Conservation (phyloP, 2,888 invertebrate species). For the Tupiocoris notatus region DNA sequence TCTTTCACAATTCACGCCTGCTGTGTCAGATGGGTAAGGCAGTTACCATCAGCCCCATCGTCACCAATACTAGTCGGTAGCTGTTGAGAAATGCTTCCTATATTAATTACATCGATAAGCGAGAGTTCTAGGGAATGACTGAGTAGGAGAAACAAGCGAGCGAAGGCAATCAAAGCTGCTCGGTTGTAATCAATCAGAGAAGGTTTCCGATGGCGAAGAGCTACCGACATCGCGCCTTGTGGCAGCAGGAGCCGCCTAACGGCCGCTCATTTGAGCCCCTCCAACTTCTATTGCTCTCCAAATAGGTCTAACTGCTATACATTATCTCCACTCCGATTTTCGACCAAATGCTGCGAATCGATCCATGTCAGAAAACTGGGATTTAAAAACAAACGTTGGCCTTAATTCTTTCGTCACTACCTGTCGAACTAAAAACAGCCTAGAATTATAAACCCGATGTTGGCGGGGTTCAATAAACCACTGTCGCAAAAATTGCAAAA, state of each 20-base stretch:
- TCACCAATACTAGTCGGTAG: too few species aligned
- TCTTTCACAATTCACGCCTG: too few species aligned
- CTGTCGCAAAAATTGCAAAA: too few species aligned
- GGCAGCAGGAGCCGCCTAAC: not conserved
- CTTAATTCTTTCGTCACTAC: too few species aligned
- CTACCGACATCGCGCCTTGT: not conserved
- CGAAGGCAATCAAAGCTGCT: constrained; percentile 27
- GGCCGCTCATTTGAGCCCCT: not conserved
- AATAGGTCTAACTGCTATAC: not conserved
- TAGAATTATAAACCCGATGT: too few species aligned
- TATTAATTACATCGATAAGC: constrained; percentile 25
- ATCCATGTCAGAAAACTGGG: too few species aligned
- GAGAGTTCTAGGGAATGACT: not conserved
- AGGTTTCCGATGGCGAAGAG: not conserved
- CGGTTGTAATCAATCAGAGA: constrained; percentile 19
- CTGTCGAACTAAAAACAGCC: too few species aligned
- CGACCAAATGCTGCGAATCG: too few species aligned
- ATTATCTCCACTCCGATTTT: not conserved
- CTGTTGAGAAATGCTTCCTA: not conserved
- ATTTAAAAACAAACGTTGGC: too few species aligned
- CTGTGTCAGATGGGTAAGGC: too few species aligned
- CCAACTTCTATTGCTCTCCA: not conserved
- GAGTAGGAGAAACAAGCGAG: not conserved
- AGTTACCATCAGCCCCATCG: too few species aligned
- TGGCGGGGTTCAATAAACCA: too few species aligned